Evolutionary conservation across 1,140 invertebrate species (phyloP).

Genomic region (Orius laevigatus): DNA sequence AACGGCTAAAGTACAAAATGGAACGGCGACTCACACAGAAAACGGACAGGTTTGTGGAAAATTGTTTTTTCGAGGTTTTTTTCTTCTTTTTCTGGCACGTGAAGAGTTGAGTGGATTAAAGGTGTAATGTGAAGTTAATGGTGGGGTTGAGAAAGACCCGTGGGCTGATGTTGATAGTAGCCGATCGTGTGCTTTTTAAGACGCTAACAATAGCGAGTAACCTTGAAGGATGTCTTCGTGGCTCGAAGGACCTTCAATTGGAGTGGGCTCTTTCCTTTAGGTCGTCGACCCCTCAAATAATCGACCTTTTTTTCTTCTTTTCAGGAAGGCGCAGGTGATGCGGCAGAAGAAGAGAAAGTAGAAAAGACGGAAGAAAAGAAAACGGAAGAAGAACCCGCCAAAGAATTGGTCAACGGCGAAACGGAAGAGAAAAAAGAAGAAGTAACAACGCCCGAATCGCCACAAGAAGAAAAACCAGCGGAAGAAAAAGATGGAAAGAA

Average conservation of each 20-base stretch:
- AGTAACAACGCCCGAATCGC: constrained; percentile 24
- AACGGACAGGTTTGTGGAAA: too few species aligned
- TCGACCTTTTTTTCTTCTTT: constrained; percentile 19
- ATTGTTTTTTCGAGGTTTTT: background rate
- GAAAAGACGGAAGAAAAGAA: constrained; percentile 10
- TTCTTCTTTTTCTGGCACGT: too few species aligned
- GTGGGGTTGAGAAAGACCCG: too few species aligned
- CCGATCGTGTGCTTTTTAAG: background rate
- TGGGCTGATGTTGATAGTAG: background rate
- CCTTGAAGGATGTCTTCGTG: background rate
- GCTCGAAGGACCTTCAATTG: background rate
- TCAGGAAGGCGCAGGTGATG: constrained; percentile 35
- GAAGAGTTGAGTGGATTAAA: too few species aligned
- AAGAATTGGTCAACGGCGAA: constrained; percentile 7
- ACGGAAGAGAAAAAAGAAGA: constrained; percentile 16
- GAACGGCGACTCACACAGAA: constrained; percentile 29
- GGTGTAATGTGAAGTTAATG: constrained; percentile 1
- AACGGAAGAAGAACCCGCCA: constrained; percentile 11
- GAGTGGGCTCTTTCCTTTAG: too few species aligned
- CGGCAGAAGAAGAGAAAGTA: constrained; percentile 28
- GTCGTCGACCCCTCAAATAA: constrained; percentile 10
- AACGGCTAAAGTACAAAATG: constrained; percentile 36
- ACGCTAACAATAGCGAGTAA: background rate
- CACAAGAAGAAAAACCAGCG: constrained; percentile 40
- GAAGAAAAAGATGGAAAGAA: constrained; percentile 37